Percentiles rank a stretch among this genome's conserved stretches.
Evolutionary conservation across 2,113 vertebrate species (phyloP).

Genomic region (Prietella phreatophila): DNA sequence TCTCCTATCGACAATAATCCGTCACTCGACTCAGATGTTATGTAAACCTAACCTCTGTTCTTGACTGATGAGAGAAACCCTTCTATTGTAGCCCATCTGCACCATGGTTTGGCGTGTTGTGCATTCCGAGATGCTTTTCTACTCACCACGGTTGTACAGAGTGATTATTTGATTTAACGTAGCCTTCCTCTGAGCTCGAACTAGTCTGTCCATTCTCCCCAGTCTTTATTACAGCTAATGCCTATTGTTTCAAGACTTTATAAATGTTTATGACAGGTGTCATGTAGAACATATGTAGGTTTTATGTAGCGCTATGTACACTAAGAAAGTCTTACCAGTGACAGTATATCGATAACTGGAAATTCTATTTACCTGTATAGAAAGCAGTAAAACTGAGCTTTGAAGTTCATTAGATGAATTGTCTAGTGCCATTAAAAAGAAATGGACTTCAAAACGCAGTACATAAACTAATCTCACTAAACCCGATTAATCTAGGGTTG

Average conservation of each 20-base stretch:
- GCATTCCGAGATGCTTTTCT: not conserved
- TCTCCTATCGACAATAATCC: not conserved
- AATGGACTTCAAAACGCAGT: not conserved
- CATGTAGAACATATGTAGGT: not conserved
- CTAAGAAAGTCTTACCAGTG: not conserved
- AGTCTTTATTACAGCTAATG: not conserved
- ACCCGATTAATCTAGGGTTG: not conserved
- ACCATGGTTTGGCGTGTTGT: not conserved
- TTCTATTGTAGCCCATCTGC: not conserved
- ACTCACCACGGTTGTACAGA: not conserved
- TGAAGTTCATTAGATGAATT: not conserved
- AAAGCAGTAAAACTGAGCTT: not conserved
- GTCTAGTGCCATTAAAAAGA: not conserved
- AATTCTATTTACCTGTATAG: not conserved
- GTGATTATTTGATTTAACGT: not conserved
- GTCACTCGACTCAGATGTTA: not conserved
- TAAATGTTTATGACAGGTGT: not conserved
- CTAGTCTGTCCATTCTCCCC: not conserved
- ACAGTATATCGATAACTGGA: not conserved
- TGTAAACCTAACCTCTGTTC: not conserved
- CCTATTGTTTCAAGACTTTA: not conserved
- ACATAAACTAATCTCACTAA: not conserved
- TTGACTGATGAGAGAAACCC: not conserved
- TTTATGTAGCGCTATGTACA: not conserved
- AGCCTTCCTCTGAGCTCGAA: too few relatives aligned